These are phyloP conservation scores for Samia ricini DNA, from an alignment of 1,140 invertebrate genomes.

Conservation along the genomic window DNA sequence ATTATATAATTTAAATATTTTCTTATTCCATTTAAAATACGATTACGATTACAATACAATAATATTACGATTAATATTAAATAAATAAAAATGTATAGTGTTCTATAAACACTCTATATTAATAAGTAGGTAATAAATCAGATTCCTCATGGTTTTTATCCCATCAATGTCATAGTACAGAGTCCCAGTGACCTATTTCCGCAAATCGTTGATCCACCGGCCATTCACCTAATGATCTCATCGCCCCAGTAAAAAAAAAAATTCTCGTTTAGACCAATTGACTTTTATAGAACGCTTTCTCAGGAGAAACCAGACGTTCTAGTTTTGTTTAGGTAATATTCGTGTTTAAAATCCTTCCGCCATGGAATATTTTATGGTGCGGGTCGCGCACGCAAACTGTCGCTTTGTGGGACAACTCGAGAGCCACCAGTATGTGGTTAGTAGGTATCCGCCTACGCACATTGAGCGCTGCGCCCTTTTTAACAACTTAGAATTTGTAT, in stretches of 20 bases:
- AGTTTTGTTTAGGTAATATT: constrained; percentile 41
- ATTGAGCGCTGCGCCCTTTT: not conserved
- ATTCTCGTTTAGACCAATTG: constrained; percentile 62
- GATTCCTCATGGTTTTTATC: constrained; percentile 4
- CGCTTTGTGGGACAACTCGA: not conserved
- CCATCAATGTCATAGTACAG: constrained; percentile 53
- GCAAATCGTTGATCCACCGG: constrained; percentile 40
- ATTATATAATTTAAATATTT: too few species aligned
- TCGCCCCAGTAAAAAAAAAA: constrained; percentile 69
- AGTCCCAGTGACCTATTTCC: constrained; percentile 58
- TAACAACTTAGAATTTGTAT: not conserved
- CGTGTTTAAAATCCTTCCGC: constrained; percentile 27
- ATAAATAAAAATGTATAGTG: not conserved
- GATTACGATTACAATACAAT: too few species aligned
- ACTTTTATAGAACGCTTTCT: constrained; percentile 63
- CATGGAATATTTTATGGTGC: constrained; percentile 5
- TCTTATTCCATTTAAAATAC: too few species aligned
- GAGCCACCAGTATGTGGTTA: not conserved
- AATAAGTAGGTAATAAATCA: not conserved
- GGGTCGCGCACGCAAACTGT: not conserved
- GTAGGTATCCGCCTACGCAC: not conserved
- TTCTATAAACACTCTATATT: not conserved
- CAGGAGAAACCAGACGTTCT: constrained; percentile 50
- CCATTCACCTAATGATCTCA: constrained; percentile 73
- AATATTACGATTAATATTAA: too few species aligned